Evolutionary conservation across 2,888 invertebrate species (phyloP), one percentile per base, ranked within the genome.

Genomic region (Hecatera dysodea): DNA sequence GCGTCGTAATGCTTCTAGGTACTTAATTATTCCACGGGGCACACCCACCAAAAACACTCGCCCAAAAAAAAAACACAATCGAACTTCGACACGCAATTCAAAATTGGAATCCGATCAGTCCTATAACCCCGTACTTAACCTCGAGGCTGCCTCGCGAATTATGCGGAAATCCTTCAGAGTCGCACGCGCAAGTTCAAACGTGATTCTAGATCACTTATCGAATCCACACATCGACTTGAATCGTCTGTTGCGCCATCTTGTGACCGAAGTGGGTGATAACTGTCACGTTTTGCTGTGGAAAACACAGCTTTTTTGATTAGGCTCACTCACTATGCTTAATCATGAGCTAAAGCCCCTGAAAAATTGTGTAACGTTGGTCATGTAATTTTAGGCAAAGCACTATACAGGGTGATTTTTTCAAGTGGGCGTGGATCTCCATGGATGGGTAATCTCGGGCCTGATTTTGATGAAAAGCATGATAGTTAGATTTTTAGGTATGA

Each of bases 171-270:
- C 80, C 82, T 85, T 73, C 67, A 67, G 33, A 69, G 61, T 12
- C 67, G 78, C 73, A 33, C 33, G 69, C 68, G 73, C 82, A 72
- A 65, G 56, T 71, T 72, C 63, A 72, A 67, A 69, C 84, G 84
- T 86, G 81, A 79, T 84, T 79, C 74, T 73, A 88, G 87, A 87
- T 89, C 82, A 85, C 80, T 80, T 85, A 86, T 88, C 86, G 82
- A 87, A 89, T 89, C 87, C 81, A 39, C 64, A 74, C 72, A 75
- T 76, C 75, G 22, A 22, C 24, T 79, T 42, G 70, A 50, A 73
- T 78, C 78, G 74, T 79, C 71, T 69, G 48, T 73, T 77, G 59
- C 67, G 57, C 53, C 33, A n/a, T 29, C 33, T 59, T 75, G 12
- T 50, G 57, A 71, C 57, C 50, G 57, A 19, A 76, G 64, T 67